Evolutionary conservation across 2,797 vertebrate genomes (phyloP).

Genomic region (Simalia tracyae): DNA sequence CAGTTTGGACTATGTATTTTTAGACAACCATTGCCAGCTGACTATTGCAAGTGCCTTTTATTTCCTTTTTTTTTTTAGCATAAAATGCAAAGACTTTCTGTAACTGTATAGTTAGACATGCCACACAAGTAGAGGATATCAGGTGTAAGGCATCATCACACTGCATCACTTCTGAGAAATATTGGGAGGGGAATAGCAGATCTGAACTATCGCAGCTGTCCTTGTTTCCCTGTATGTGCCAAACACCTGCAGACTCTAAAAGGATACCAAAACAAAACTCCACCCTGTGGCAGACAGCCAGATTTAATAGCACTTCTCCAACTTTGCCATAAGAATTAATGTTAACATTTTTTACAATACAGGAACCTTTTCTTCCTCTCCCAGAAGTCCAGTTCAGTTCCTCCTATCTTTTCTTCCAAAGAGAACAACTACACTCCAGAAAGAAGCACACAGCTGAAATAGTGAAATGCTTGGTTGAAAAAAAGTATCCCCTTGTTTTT

Average conservation of each 20-base stretch:
- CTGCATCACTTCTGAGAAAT: constrained; percentile 80
- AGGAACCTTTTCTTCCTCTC: constrained; percentile 76
- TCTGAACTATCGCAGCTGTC: constrained; percentile 81
- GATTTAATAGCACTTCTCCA: constrained; percentile 74
- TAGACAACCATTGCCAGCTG: constrained; percentile 25
- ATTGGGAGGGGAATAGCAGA: constrained; percentile 74
- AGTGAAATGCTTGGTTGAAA: constrained; percentile 66
- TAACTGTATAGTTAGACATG: constrained; percentile 57
- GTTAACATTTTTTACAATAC: constrained; percentile 70
- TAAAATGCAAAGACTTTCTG: constrained; percentile 40
- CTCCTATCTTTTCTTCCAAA: constrained; percentile 66
- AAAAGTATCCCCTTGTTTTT: constrained; percentile 65
- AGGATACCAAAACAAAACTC: constrained; percentile 82
- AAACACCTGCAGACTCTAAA: constrained; percentile 84
- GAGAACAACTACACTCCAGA: constrained; percentile 60
- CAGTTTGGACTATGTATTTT: neutral
- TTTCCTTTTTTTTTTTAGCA: neutral
- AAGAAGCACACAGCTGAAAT: constrained; percentile 59
- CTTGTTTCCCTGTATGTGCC: constrained; percentile 73
- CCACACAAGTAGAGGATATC: constrained; percentile 80
- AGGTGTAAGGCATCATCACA: constrained; percentile 76
- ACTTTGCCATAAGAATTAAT: constrained; percentile 79
- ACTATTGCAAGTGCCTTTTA: constrained; percentile 24
- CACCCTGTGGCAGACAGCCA: constrained; percentile 78
- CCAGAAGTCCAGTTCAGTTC: constrained; percentile 71